These are phyloP conservation scores for Lamellibrachia columna DNA, from an alignment of 2,888 invertebrate genomes.

Conservation along the genomic window DNA sequence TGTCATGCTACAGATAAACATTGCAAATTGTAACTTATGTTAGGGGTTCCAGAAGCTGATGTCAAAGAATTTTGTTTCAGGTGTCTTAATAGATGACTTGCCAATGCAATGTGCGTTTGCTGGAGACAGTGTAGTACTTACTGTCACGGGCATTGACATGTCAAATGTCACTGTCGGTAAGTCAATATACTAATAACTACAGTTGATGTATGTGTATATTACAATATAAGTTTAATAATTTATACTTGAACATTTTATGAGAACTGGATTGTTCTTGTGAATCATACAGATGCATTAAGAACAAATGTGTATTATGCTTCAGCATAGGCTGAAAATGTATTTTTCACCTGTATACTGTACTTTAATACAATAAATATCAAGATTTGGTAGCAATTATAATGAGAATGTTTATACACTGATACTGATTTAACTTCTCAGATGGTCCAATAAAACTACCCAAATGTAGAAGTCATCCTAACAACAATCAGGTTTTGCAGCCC, in stretches of 20 bases:
- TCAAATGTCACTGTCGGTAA: slow-evolving; percentile 78
- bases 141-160: slow-evolving; percentile 76
- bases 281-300: neutral
- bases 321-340: neutral
- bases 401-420: neutral
- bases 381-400: neutral
- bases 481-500: too few species aligned
- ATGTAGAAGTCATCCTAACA: neutral
- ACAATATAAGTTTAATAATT: neutral
- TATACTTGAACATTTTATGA: neutral
- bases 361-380: neutral
- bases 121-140: slow-evolving; percentile 89
- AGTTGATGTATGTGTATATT: neutral
- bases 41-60: neutral
- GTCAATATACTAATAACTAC: slow-evolving; percentile 21
- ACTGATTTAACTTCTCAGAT: neutral
- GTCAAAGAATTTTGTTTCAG: neutral
- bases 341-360: neutral
- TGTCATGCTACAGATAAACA: neutral
- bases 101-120: slow-evolving; percentile 83
- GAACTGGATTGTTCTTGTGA: neutral
- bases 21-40: neutral
- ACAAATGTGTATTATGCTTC: neutral
- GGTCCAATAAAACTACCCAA: neutral
- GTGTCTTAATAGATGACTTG: slow-evolving; percentile 72